Evolutionary conservation across 2,888 invertebrate species (phyloP).

Genomic region (Epiblema foenella): DNA sequence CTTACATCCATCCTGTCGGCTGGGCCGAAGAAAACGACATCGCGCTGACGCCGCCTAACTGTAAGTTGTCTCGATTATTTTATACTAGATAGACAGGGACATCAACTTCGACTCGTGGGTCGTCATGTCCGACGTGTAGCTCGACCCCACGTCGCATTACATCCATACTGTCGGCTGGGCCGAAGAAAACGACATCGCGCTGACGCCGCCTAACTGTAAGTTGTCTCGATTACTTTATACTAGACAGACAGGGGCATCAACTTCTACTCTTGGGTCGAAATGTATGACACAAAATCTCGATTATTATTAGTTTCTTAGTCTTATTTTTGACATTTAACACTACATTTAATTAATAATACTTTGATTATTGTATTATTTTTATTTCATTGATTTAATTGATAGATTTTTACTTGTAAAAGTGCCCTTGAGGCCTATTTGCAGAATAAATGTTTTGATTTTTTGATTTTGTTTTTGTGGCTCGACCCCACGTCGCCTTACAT

Average conservation of each 20-base stretch:
- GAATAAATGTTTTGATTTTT: too few relatives aligned
- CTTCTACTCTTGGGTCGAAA: constrained; percentile 98
- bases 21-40: constrained; percentile 94
- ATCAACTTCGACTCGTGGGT: not conserved
- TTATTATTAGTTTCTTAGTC: too few relatives aligned
- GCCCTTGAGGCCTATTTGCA: too few relatives aligned
- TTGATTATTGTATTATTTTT: too few relatives aligned
- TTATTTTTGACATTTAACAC: too few relatives aligned
- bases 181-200: constrained; percentile 89
- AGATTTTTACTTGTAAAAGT: too few relatives aligned
- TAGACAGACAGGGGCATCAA: constrained; percentile 82
- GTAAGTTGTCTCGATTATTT: constrained; percentile 77
- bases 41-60: constrained; percentile 92
- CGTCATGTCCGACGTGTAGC: constrained; percentile 84
- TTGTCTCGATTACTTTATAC: too few relatives aligned
- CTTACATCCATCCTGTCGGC: constrained; percentile 96
- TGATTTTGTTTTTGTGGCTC: too few relatives aligned
- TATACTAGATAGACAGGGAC: too few relatives aligned
- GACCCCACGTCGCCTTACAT: constrained; percentile 96
- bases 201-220: constrained; percentile 84
- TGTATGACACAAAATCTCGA: too few relatives aligned
- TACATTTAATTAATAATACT: too few relatives aligned
- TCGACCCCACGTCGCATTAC: constrained; percentile 94
- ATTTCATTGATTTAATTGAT: too few relatives aligned
- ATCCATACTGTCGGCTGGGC: constrained; percentile 98